phyloP scores from a whole-genome alignment of 92 coral and sea anemone species.

The Phenganax stokvisi region DNA sequence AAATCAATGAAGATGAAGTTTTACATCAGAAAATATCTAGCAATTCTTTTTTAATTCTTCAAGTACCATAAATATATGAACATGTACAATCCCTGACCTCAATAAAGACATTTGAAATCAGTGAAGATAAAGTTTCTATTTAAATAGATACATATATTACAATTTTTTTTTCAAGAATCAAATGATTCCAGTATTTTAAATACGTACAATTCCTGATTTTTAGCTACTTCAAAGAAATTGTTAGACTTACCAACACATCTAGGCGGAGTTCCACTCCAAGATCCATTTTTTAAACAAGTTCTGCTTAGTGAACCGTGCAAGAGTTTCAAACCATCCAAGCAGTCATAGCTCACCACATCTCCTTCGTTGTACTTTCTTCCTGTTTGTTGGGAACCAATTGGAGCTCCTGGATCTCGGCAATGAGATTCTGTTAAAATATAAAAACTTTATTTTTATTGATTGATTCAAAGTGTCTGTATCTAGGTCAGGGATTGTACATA shows the following conservation, averaged over 20 bases:
- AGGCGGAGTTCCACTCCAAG: slow-evolving; percentile 82
- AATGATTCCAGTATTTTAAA: no score
- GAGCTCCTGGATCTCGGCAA: slow-evolving; percentile 74
- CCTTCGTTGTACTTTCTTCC: slow-evolving; percentile 62
- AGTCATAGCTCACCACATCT: slow-evolving; percentile 56
- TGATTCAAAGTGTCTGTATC: not conserved
- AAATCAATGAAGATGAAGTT: no score
- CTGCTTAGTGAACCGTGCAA: slow-evolving; percentile 66
- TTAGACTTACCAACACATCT: slow-evolving; percentile 58
- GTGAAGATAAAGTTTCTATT: no score
- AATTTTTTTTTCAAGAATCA: no score
- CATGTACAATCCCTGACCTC: no score
- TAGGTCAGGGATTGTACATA: no score
- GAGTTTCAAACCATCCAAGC: slow-evolving; percentile 57
- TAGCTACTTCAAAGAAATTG: not conserved
- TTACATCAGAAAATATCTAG: no score
- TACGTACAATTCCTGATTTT: no score
- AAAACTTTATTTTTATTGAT: not conserved
- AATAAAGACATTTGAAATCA: no score
- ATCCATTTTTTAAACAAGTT: slow-evolving; percentile 52
- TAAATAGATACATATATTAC: no score
- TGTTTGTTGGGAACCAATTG: slow-evolving; percentile 60
- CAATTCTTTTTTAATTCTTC: no score
- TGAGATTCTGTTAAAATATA: slow-evolving; percentile 44
- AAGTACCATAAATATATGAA: no score